phyloP scores from a whole-genome alignment of 2,888 invertebrate genomes.

The Heliconius cydno region DNA sequence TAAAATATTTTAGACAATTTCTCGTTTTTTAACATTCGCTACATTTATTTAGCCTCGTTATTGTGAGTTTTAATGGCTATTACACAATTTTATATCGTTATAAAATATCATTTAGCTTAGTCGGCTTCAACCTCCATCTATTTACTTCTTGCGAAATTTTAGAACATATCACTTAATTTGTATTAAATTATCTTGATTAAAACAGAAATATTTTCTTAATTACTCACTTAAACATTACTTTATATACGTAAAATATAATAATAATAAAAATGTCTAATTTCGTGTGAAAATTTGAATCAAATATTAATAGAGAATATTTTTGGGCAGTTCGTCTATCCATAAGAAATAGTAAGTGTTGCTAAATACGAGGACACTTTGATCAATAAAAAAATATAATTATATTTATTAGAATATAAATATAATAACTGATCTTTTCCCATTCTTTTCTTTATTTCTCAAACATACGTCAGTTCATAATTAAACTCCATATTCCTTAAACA shows the following conservation, averaged over 20 bases:
- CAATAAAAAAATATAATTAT: background rate
- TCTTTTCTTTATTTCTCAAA: slow-evolving; percentile 52
- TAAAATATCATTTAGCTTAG: slow-evolving; percentile 21
- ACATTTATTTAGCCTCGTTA: slow-evolving; percentile 23
- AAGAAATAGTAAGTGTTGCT: background rate
- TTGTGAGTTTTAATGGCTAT: slow-evolving; percentile 21
- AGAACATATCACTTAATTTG: slow-evolving; percentile 10
- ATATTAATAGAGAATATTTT: background rate
- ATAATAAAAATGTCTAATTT: background rate
- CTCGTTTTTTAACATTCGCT: slow-evolving; percentile 21
- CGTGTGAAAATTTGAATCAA: background rate
- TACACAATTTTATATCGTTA: slow-evolving; percentile 22
- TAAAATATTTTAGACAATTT: slow-evolving; percentile 26
- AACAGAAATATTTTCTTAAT: slow-evolving; percentile 10
- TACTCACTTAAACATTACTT: slow-evolving; percentile 1
- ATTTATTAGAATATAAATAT: background rate
- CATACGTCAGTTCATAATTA: slow-evolving; percentile 71
- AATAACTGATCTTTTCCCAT: slow-evolving; percentile 11
- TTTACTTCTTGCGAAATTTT: slow-evolving; percentile 13
- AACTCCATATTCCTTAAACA: slow-evolving; percentile 82
- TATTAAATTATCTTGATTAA: slow-evolving; percentile 11
- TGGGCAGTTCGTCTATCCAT: background rate
- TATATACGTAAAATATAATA: background rate
- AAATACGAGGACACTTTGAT: background rate
- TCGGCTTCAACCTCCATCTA: slow-evolving; percentile 17